Evolutionary conservation across 2,797 vertebrate species (phyloP), one percentile per base, ranked within the genome.

Genomic region (Argyrosomus regius): DNA sequence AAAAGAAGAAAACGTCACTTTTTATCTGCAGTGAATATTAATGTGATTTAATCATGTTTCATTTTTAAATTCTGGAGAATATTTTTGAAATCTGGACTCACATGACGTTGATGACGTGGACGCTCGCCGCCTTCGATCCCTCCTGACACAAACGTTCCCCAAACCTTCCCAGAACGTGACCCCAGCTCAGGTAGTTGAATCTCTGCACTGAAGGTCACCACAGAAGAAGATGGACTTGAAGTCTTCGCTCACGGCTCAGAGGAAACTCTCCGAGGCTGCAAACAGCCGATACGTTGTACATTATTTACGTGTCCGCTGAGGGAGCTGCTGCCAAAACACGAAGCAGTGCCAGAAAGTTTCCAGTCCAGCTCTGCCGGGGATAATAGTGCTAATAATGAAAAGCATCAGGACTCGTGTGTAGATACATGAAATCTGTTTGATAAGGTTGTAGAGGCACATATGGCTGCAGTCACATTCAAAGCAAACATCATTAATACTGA

Each of bases 241-340:
- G 26, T 48, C 69, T 61, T 60, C 53, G 31, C 52, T 70, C 67
- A 3, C 54, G 31, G 78, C 71, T 71, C 75, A 67, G 62, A 60
- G 68, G 78, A 72, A 80, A 70, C 53, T 59, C 57, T 49, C 57
- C 1, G 26, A 53, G 57, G 81, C 53, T 24, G 53, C 59, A 77
- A 82, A 62, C 80, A 78, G 74, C 63, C 76, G 82, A 81, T 82
- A 71, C 67, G 62, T 78, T 61, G 72, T 91, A 72, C 72, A 88
- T 90, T 89, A 92, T 93, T 91, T 84, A 91, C 76, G 56, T 63
- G 72, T 78, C 69, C 78, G 79, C 84, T 80, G 65, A 81, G 84
- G 84, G 76, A 85, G 78, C 88, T 22, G 59, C 83, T 72, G 82
- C 80, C 71, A 63, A 67, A 78, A 74, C 48, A 62, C 78, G 24